Evolutionary conservation across 1,140 invertebrate genomes (phyloP).

Genomic region (Musca domestica): DNA sequence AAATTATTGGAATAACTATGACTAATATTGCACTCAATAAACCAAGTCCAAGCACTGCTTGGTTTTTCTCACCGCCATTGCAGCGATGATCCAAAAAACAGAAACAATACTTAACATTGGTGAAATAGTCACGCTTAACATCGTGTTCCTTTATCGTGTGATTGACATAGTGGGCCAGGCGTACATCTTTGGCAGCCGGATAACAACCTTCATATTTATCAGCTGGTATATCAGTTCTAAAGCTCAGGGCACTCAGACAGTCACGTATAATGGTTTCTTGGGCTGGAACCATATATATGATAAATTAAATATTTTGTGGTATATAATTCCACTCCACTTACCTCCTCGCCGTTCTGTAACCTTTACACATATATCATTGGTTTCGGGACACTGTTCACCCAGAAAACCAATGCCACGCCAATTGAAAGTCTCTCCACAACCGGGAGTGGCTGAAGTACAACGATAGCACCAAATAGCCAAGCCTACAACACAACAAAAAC

Average conservation of each 20-base stretch:
- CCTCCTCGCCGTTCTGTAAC: slow-evolving; percentile 84
- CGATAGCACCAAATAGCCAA: slow-evolving; percentile 78
- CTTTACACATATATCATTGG: slow-evolving; percentile 87
- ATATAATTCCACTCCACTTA: slow-evolving; percentile 53
- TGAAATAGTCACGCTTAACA: slow-evolving; percentile 79
- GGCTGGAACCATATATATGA: slow-evolving; percentile 57
- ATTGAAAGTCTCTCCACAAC: slow-evolving; percentile 81
- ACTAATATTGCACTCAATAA: slow-evolving; percentile 4
- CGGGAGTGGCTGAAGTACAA: slow-evolving; percentile 85
- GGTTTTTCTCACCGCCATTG: slow-evolving; percentile 58
- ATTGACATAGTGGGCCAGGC: slow-evolving; percentile 82
- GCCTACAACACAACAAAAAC: slow-evolving; percentile 48
- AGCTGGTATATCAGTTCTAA: slow-evolving; percentile 83
- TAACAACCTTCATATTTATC: slow-evolving; percentile 89
- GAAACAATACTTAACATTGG: slow-evolving; percentile 84
- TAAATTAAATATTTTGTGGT: neutral
- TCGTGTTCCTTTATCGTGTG: slow-evolving; percentile 83
- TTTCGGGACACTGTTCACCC: slow-evolving; percentile 76
- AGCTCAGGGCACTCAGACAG: slow-evolving; percentile 77
- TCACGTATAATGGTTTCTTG: slow-evolving; percentile 79
- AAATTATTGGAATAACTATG: too few species aligned
- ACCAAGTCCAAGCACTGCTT: neutral
- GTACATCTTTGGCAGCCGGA: slow-evolving; percentile 73
- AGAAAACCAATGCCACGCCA: slow-evolving; percentile 68
- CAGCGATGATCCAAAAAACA: slow-evolving; percentile 89